Conservation (phyloP, 2,113 vertebrate species). For the Xerus inauris region DNA sequence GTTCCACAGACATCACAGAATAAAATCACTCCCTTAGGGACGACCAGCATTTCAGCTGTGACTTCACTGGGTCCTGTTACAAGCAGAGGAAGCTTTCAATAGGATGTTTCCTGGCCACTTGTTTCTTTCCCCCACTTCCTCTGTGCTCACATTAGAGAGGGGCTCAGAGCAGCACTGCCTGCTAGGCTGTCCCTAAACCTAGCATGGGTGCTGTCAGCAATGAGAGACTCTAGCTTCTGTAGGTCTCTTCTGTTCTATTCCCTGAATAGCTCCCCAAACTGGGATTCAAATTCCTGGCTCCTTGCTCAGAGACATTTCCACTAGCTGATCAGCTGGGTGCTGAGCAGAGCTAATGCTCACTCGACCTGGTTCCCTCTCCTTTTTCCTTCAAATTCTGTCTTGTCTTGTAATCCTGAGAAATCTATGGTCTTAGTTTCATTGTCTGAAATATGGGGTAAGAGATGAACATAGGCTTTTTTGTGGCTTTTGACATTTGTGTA, state of each 20-base stretch:
- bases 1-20: not conserved
- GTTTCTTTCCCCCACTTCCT: not conserved
- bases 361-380: accelerated
- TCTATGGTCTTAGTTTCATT: not conserved
- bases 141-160: not conserved
- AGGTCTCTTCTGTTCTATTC: not conserved
- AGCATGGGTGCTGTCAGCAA: not conserved
- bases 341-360: accelerated
- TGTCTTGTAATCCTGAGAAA: not conserved
- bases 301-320: not conserved
- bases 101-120: accelerated
- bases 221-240: not conserved
- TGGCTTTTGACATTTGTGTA: not conserved
- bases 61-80: not conserved
- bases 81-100: not conserved
- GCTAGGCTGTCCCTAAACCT: not conserved
- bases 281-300: not conserved
- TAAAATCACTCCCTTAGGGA: not conserved
- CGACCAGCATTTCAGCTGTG: not conserved
- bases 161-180: not conserved
- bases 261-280: not conserved
- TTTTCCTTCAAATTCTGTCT: not conserved
- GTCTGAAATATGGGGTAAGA: not conserved
- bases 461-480: not conserved
- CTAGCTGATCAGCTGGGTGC: accelerated